Evolutionary conservation across 2,888 invertebrate genomes (phyloP), one percentile per base, ranked within the genome.

Genomic region (Pycnomerus fuliginosus): DNA sequence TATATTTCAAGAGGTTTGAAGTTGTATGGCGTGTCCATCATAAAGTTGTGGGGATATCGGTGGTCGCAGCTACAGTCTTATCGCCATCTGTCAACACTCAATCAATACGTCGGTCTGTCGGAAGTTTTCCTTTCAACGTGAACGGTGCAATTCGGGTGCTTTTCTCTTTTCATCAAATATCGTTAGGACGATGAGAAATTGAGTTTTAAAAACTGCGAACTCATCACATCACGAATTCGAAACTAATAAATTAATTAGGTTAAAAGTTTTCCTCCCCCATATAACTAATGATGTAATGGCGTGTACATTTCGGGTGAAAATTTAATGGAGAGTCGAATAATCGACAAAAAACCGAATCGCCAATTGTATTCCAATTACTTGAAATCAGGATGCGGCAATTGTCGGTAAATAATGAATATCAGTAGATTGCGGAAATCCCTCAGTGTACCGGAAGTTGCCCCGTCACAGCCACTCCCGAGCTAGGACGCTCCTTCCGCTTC

Each of bases 391-490:
- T 31, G 37, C 55, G 47, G 54, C 58, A 58, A 55, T 57, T 57
- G 61, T 57, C 55, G 56, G 62, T 64, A 65, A 64, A 64, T 68
- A 69, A 68, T 67, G 68, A 67, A 68, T 67, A 68, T 65, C 65
- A 56, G 63, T 58, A 61, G 64, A 66, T 68, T 65, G 66, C 67
- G 68, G 68, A 67, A 67, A 66, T 68, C 63, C 63, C 63, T 55
- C 50, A 53, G 61, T 62, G 64, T 62, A 65, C 65, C 65, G 69
- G 68, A 68, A 62, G 67, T 62, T 60, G 58, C 58, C 62, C 63
- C 64, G 65, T 67, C 66, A 65, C 61, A 61, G 52, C 57, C 69
- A 65, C 61, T 64, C 61, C 48, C 49, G 48, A 55, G 46, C 52
- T 55, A 50, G 56, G 57, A 56, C 53, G 36, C 49, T 55, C 53